Evolutionary conservation across 2,888 invertebrate species (phyloP).

Genomic region (Epistrophe eligans): DNA sequence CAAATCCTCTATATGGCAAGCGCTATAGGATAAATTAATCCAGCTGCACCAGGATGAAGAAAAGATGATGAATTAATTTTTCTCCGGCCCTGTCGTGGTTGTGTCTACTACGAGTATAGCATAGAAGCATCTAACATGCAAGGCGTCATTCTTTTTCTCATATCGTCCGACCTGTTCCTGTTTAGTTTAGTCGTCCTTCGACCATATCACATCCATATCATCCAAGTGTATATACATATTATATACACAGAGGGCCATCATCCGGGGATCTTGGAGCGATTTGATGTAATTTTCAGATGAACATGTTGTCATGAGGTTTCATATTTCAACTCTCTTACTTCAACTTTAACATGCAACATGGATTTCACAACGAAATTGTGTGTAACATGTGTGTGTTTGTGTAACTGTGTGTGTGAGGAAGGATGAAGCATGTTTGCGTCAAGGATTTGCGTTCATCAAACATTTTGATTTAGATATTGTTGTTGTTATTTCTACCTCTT

Average conservation of each 20-base stretch:
- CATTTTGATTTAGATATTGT: slow-evolving; percentile 75
- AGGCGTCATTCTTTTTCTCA: slow-evolving; percentile 29
- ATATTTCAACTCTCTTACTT: slow-evolving; percentile 66
- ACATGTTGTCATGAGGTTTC: slow-evolving; percentile 76
- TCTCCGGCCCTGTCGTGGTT: slow-evolving; percentile 42
- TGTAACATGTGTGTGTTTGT: slow-evolving; percentile 1
- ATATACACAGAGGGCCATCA: slow-evolving; percentile 50
- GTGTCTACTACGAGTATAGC: neutral
- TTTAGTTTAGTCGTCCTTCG: slow-evolving; percentile 35
- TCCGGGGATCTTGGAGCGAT: slow-evolving; percentile 73
- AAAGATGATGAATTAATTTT: slow-evolving; percentile 75
- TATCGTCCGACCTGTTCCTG: slow-evolving; percentile 6
- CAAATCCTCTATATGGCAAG: slow-evolving; percentile 21
- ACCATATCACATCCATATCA: slow-evolving; percentile 54
- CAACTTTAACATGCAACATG: slow-evolving; percentile 42
- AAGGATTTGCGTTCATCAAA: slow-evolving; percentile 75
- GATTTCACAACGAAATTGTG: slow-evolving; percentile 13
- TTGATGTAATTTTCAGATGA: slow-evolving; percentile 76
- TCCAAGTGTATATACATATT: slow-evolving; percentile 41
- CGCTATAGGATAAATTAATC: slow-evolving; percentile 65
- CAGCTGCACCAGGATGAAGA: slow-evolving; percentile 63
- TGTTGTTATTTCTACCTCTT: slow-evolving; percentile 10
- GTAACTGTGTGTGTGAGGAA: slow-evolving; percentile 16
- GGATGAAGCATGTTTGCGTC: slow-evolving; percentile 70
- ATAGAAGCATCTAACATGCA: slow-evolving; percentile 33